phyloP scores from a whole-genome alignment of 2,888 invertebrate species.

The Tanytarsus gracilentus region DNA sequence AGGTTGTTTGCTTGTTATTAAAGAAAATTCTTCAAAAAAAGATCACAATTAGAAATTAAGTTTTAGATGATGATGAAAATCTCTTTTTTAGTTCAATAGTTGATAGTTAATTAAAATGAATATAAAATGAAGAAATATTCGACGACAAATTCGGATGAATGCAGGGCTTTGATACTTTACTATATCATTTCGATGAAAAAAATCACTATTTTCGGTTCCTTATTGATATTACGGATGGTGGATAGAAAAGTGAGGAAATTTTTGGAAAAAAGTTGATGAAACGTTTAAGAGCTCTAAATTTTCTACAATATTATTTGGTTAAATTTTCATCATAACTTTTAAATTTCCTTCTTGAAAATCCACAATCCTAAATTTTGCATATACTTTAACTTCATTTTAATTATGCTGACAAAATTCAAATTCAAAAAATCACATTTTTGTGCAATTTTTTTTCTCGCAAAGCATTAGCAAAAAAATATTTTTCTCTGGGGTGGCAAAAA shows the following conservation, averaged over 20 bases:
- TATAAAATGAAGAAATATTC: conserved; percentile 1
- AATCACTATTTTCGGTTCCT: conserved; percentile 6
- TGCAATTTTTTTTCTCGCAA: background rate
- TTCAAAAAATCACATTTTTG: too few relatives aligned
- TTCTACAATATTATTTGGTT: too few relatives aligned
- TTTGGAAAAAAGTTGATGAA: too few relatives aligned
- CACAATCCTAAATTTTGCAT: too few relatives aligned
- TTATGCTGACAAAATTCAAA: too few relatives aligned
- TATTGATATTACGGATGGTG: too few relatives aligned
- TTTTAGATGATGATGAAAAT: background rate
- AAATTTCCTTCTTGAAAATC: too few relatives aligned
- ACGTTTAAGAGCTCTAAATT: too few relatives aligned
- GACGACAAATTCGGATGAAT: conserved; percentile 25
- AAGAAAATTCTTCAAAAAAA: background rate
- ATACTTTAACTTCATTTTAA: too few relatives aligned
- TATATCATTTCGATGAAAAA: background rate
- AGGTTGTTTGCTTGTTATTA: conserved; percentile 12
- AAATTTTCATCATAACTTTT: too few relatives aligned
- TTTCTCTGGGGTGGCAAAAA: background rate
- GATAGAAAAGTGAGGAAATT: too few relatives aligned
- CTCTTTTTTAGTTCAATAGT: conserved; percentile 4
- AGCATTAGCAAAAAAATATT: too few relatives aligned
- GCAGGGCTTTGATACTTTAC: conserved; percentile 11
- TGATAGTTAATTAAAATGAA: background rate
- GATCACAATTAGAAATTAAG: background rate